Conservation (phyloP, 2,888 invertebrate species). For the Erebia ligea region DNA sequence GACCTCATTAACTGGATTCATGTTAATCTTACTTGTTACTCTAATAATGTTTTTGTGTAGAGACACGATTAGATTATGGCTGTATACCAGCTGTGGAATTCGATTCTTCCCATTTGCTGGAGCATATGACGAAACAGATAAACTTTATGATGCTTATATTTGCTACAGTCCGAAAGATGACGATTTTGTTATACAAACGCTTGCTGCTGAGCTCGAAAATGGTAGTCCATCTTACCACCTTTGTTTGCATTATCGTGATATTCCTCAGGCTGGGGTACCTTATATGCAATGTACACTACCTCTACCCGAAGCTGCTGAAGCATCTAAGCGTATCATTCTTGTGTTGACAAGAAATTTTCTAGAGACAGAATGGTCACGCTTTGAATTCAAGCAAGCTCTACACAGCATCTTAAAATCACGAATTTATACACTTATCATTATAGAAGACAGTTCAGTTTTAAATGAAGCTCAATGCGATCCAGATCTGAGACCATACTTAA, state of each 20-base stretch:
- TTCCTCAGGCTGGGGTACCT: constrained; percentile 87
- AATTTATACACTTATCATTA: constrained; percentile 92
- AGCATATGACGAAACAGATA: constrained; percentile 91
- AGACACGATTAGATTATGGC: constrained; percentile 93
- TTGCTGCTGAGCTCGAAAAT: constrained; percentile 93
- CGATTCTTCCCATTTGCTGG: constrained; percentile 89
- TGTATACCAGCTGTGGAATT: constrained; percentile 93
- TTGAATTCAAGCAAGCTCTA: constrained; percentile 94
- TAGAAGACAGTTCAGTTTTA: constrained; percentile 91
- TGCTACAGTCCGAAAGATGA: constrained; percentile 97
- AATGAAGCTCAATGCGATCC: constrained; percentile 93
- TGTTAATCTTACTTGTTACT: constrained; percentile 89
- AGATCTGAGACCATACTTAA: constrained; percentile 93
- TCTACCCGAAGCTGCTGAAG: constrained; percentile 94
- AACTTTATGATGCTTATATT: constrained; percentile 96
- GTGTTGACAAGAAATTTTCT: constrained; percentile 94
- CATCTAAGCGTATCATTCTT: constrained; percentile 92
- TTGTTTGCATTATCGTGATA: constrained; percentile 94
- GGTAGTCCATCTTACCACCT: constrained; percentile 90
- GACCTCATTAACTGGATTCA: constrained; percentile 89
- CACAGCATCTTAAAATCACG: constrained; percentile 93
- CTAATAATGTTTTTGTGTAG: constrained; percentile 93
- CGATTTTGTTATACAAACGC: constrained; percentile 93
- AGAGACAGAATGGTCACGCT: constrained; percentile 96
- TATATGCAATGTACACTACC: constrained; percentile 88